Evolutionary conservation across 2,888 invertebrate species (phyloP).

Genomic region (Sycophila texana): DNA sequence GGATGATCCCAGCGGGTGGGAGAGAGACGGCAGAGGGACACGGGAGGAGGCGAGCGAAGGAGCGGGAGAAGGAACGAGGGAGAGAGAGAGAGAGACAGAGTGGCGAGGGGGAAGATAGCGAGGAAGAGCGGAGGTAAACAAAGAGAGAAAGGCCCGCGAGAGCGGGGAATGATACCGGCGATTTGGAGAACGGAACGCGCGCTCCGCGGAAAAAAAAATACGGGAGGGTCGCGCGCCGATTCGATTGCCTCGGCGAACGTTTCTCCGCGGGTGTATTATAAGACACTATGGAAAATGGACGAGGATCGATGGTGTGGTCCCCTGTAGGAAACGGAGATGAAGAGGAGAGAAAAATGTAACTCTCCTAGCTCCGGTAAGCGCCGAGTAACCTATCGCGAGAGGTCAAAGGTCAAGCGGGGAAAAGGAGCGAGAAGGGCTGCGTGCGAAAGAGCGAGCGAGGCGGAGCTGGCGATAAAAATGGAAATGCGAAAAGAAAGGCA

Average conservation of each 20-base stretch:
- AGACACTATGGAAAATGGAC: not conserved
- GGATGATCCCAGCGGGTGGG: conserved; percentile 28
- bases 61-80: conserved; percentile 52
- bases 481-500: conserved; percentile 27
- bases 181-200: not conserved
- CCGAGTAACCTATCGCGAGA: not conserved
- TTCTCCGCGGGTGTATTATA: not conserved
- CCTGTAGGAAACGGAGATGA: conserved; percentile 8
- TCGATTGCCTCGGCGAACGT: not conserved
- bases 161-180: conserved; percentile 14
- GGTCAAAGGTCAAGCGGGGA: conserved; percentile 21
- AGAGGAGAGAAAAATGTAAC: not conserved
- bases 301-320: not conserved
- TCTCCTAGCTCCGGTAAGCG: not conserved
- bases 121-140: conserved; percentile 58
- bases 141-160: conserved; percentile 48
- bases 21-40: conserved; percentile 40
- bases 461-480: not conserved
- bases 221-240: not conserved
- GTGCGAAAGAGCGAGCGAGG: not conserved
- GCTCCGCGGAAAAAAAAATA: not conserved
- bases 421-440: conserved; percentile 20
- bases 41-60: conserved; percentile 48
- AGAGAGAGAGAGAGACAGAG: conserved; percentile 52
- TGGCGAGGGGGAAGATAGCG: conserved; percentile 49